phyloP scores from a whole-genome alignment of 2,797 vertebrate genomes.

The Premnoplex brunnescens region DNA sequence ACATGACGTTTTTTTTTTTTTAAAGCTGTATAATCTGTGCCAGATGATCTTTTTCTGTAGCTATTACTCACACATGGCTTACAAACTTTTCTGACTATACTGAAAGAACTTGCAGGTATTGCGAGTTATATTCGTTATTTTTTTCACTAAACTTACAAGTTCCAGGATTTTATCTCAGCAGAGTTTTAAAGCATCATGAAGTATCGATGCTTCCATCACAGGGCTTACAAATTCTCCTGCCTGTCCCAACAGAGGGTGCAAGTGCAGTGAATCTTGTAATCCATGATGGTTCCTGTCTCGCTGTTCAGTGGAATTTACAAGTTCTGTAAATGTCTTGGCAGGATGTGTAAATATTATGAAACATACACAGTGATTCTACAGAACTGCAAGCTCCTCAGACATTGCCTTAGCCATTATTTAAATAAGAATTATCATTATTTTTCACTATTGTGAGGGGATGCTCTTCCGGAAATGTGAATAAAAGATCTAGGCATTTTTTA shows the following conservation, averaged over 20 bases:
- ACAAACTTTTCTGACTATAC: neutral
- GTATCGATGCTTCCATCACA: conserved; percentile 6
- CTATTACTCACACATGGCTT: neutral
- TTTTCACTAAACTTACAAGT: neutral
- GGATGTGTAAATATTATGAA: neutral
- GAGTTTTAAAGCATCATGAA: conserved; percentile 36
- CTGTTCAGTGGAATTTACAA: neutral
- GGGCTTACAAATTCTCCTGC: neutral
- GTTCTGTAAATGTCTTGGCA: neutral
- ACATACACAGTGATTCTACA: neutral
- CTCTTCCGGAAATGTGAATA: neutral
- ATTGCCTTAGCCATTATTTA: neutral
- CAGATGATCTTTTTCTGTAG: neutral
- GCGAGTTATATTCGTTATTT: neutral
- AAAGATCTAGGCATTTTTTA: neutral
- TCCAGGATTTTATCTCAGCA: neutral
- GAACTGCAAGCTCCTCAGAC: neutral
- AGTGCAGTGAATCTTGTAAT: conserved; percentile 18
- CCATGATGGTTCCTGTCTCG: neutral
- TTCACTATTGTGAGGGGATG: neutral
- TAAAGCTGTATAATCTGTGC: neutral
- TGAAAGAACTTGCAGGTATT: neutral
- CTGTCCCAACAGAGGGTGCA: neutral
- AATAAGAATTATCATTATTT: neutral
- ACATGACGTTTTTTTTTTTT: neutral